Conservation (phyloP, 2,888 invertebrate species). For the Ischnura elegans region DNA sequence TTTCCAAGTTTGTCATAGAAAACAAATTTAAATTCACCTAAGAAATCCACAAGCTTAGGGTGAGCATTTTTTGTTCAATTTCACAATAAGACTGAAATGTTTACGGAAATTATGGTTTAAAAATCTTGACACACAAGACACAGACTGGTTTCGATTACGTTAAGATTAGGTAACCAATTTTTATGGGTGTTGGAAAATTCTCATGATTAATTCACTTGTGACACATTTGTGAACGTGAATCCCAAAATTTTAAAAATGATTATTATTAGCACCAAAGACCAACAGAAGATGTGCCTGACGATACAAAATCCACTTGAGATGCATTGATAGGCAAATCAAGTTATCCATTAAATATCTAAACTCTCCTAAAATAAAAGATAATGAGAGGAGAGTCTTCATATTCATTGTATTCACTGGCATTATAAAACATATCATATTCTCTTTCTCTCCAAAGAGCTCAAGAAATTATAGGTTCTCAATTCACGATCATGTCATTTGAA, state of each 20-base stretch:
- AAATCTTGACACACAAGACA: too few relatives aligned
- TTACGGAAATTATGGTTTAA: not conserved
- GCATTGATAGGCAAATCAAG: not conserved
- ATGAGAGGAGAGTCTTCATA: not conserved
- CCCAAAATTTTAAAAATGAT: not conserved
- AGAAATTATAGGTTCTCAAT: not conserved
- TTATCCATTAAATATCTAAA: not conserved
- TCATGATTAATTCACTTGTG: not conserved
- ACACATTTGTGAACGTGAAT: not conserved
- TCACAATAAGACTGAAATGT: not conserved
- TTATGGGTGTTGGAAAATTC: too few relatives aligned
- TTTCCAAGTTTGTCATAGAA: too few relatives aligned
- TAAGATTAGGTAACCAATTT: not conserved
- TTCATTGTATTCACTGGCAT: not conserved
- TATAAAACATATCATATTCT: not conserved
- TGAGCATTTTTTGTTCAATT: conserved; percentile 33
- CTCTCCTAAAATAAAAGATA: conserved; percentile 15
- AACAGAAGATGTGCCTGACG: not conserved
- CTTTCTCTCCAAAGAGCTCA: not conserved
- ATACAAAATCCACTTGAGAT: not conserved
- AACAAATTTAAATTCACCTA: not conserved
- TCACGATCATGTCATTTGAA: not conserved
- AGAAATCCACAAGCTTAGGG: not conserved
- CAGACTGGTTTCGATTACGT: not conserved
- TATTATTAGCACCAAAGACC: not conserved